phyloP scores from a whole-genome alignment of 2,888 invertebrate genomes.

The Germaria angustata region DNA sequence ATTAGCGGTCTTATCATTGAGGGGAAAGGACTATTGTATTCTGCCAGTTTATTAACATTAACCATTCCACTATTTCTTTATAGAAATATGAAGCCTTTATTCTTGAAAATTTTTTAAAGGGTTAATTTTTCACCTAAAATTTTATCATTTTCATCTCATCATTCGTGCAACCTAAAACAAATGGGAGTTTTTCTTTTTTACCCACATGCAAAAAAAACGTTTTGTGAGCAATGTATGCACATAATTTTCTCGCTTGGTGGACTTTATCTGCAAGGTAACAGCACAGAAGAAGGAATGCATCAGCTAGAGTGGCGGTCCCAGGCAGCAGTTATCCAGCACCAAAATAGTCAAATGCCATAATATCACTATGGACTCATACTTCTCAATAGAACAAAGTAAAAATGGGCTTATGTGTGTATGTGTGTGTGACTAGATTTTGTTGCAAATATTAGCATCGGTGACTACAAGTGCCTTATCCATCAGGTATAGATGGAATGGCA shows the following conservation, averaged over 20 bases:
- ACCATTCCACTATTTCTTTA: no score
- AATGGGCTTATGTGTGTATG: neutral
- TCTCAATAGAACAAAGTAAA: neutral
- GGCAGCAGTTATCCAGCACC: neutral
- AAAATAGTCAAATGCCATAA: constrained; percentile 14
- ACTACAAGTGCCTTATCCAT: constrained; percentile 40
- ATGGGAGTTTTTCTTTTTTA: neutral
- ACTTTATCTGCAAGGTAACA: constrained; percentile 35
- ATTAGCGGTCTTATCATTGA: no score
- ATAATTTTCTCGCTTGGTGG: constrained; percentile 32
- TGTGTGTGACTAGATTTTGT: neutral
- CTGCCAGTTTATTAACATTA: no score
- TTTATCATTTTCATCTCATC: constrained; percentile 8
- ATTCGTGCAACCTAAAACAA: neutral
- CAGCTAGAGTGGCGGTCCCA: neutral
- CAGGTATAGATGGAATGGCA: constrained; percentile 10
- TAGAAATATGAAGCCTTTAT: no score
- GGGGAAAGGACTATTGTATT: no score
- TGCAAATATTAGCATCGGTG: neutral
- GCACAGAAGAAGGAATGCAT: constrained; percentile 5
- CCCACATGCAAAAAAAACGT: neutral
- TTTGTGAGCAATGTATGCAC: constrained; percentile 29
- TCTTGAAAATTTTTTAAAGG: no score
- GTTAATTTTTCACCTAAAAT: constrained; percentile 9
- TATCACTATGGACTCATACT: neutral